Conservation (phyloP, 2,797 vertebrate genomes). For the Anas flavirostris region DNA sequence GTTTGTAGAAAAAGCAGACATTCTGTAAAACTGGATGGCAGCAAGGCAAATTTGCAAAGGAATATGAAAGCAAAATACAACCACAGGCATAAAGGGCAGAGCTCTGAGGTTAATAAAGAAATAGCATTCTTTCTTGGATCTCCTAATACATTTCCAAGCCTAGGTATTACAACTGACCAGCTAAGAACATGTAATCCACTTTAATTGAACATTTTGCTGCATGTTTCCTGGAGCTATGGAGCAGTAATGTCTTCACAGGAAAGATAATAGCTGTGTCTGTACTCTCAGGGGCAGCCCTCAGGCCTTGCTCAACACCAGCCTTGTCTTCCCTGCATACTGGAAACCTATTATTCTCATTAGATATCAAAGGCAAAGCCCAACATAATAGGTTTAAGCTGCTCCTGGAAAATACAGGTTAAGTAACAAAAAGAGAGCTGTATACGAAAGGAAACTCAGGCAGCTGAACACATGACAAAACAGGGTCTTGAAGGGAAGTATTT, state of each 20-base stretch:
- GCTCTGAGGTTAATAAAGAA: background rate
- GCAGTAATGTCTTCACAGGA: slow-evolving; percentile 18
- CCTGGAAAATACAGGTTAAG: slow-evolving; percentile 42
- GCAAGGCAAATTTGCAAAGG: slow-evolving; percentile 16
- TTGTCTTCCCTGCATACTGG: background rate
- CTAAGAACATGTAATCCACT: slow-evolving; percentile 51
- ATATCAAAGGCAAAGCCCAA: slow-evolving; percentile 3
- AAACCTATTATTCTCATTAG: slow-evolving; percentile 36
- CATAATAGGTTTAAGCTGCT: slow-evolving; percentile 10
- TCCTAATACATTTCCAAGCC: slow-evolving; percentile 3
- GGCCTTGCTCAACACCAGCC: slow-evolving; percentile 3
- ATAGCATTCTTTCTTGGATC: background rate
- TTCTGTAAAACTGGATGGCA: background rate
- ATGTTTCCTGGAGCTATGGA: slow-evolving; percentile 29
- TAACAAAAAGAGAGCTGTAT: background rate
- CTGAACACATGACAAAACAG: background rate
- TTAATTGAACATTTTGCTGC: slow-evolving; percentile 56
- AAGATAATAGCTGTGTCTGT: slow-evolving; percentile 31
- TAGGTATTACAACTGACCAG: slow-evolving; percentile 36
- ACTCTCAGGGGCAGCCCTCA: slow-evolving; percentile 34
- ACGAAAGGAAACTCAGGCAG: background rate
- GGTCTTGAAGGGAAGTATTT: background rate
- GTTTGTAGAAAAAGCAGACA: background rate
- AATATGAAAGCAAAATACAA: slow-evolving; percentile 17
- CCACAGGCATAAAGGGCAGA: background rate